Conservation (phyloP, 2,888 invertebrate species). For the Atrina japonica region DNA sequence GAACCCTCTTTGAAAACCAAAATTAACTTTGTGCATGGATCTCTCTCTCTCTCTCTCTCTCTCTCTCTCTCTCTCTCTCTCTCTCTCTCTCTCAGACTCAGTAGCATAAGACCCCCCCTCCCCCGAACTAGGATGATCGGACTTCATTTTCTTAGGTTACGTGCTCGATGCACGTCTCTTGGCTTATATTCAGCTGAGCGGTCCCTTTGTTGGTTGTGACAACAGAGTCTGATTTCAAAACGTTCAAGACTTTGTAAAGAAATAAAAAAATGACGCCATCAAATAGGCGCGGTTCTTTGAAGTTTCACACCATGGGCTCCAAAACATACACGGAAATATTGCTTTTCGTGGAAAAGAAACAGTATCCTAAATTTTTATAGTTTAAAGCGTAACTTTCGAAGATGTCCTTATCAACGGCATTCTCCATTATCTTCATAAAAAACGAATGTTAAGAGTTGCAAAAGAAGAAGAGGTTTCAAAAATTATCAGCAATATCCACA, state of each 20-base stretch:
- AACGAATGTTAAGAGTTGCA: too few species aligned
- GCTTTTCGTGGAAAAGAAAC: constrained; percentile 4
- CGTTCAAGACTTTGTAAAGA: constrained; percentile 1
- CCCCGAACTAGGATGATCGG: too few species aligned
- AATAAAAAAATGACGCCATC: not conserved
- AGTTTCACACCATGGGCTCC: constrained; percentile 5
- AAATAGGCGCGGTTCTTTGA: constrained; percentile 5
- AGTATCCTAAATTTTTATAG: constrained; percentile 8
- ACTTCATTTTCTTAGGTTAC: too few species aligned
- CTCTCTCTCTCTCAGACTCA: too few species aligned
- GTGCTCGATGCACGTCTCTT: too few species aligned
- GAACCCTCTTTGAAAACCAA: too few species aligned
- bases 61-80: too few species aligned
- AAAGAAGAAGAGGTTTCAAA: constrained; percentile 3
- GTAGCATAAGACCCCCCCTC: too few species aligned
- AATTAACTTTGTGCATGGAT: too few species aligned
- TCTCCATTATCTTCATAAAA: constrained; percentile 6
- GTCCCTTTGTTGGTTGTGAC: not conserved
- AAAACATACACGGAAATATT: constrained; percentile 2
- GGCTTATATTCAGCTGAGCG: too few species aligned
- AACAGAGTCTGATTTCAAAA: constrained; percentile 1
- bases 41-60: too few species aligned
- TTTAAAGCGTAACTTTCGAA: constrained; percentile 17
- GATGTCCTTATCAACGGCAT: constrained; percentile 10
- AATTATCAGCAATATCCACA: constrained; percentile 9